Evolutionary conservation across 2,113 vertebrate genomes (phyloP), one percentile per base, ranked within the genome.

Genomic region (Chaetodon auriga): DNA sequence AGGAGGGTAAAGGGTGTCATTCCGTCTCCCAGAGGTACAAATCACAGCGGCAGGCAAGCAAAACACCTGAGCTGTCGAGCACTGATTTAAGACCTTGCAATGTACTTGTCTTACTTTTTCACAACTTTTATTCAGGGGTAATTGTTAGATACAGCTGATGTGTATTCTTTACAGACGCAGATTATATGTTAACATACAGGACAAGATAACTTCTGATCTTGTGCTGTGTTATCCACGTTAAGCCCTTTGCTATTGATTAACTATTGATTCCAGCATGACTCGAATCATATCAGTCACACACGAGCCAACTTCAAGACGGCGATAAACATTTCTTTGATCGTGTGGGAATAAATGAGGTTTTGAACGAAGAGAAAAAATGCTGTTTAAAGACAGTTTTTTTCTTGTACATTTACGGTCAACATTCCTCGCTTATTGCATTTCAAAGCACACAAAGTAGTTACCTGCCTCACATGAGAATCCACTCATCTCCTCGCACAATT

Each of bases 41-140:
- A 85, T 92, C 81, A 86, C 74, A 82, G 74, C 54, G 83, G 84
- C 86, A 89, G 85, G 86, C 83, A 57, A 78, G 86, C 89, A 85
- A 89, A 92, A 91, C 80, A 78, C 85, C 83, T 57, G 86, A 86
- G 81, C 89, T 87, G 83, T 88, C 55, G 23, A 72, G 75, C 23
- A 7, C 30, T 81, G 80, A 90, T 88, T 87, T 80, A 86, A 90
- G 80, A 89, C 84, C 74, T 89, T 80, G 79, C 75, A 57, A 15
- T 78, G 69, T 36, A 72, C 63, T 79, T 80, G 71, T 16, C 58
- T 74, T 70, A 73, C 64, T 73, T 77, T 86, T 68, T 75, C 71
- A 53, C 65, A 80, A 83, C 81, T 84, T 76, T 85, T 82, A 43
- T 64, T 81, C 43, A 13, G n/a, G 9, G 36, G 68, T 58, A 69